Percentiles rank a stretch among this genome's conserved stretches.
These are phyloP conservation scores for Anadara kagoshimensis DNA, from an alignment of 1,140 invertebrate species.

Conservation along the genomic window DNA sequence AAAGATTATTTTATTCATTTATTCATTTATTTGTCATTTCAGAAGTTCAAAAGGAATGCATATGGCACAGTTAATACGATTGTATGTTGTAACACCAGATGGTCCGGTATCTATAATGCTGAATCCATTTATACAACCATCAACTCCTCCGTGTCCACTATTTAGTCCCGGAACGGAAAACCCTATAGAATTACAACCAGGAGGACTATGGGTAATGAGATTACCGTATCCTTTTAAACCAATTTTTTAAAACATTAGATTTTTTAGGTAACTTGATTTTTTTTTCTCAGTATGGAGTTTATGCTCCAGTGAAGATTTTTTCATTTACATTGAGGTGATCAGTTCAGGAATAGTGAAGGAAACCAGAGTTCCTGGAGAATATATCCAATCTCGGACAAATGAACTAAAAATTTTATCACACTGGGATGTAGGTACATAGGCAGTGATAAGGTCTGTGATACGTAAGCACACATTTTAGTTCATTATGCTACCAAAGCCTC, in stretches of 20 bases:
- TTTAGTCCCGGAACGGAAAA: constrained; percentile 83
- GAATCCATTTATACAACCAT: constrained; percentile 88
- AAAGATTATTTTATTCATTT: no score
- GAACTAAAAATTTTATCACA: no score
- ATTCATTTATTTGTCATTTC: neutral
- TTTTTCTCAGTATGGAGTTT: neutral
- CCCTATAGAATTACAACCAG: constrained; percentile 86
- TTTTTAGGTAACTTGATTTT: no score
- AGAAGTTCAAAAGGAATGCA: constrained; percentile 63
- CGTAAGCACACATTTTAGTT: no score
- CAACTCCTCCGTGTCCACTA: constrained; percentile 84
- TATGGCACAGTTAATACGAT: constrained; percentile 91
- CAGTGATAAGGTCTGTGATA: no score
- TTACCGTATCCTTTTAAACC: constrained; percentile 83
- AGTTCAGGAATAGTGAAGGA: neutral
- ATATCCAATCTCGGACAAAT: neutral
- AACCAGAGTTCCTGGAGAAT: neutral
- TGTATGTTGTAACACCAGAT: constrained; percentile 94
- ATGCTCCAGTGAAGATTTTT: neutral
- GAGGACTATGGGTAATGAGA: constrained; percentile 93
- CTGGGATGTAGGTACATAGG: no score
- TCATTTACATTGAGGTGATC: neutral
- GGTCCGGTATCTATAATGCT: constrained; percentile 89
- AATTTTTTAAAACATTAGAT: neutral
- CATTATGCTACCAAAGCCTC: no score